Conservation (phyloP, 2,797 vertebrate genomes). For the Lutjanus campechanus region DNA sequence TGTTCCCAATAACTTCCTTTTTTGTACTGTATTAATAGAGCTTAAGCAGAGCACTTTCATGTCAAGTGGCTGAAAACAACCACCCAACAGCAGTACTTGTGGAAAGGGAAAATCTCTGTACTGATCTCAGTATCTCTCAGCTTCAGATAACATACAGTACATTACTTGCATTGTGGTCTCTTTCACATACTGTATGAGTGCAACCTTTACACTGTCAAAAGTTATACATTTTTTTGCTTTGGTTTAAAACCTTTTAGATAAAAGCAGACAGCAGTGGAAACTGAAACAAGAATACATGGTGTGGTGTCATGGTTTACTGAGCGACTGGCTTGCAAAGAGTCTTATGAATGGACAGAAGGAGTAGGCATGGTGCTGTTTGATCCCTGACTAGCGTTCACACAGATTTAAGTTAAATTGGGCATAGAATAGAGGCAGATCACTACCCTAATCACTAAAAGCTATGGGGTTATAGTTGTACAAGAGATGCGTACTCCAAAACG, state of each 20-base stretch:
- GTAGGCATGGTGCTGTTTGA: constrained; percentile 16
- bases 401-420: constrained; percentile 51
- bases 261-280: background rate
- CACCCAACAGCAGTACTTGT: background rate
- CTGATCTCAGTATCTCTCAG: background rate
- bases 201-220: background rate
- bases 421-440: constrained; percentile 52
- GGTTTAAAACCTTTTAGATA: background rate
- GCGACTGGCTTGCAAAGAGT: background rate
- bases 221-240: background rate
- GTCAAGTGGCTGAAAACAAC: background rate
- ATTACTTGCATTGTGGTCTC: background rate
- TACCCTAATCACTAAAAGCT: constrained; percentile 58
- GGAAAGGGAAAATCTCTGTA: background rate
- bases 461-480: constrained; percentile 42
- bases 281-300: background rate
- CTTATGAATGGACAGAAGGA: constrained; percentile 3
- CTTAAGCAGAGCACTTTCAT: background rate
- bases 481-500: constrained; percentile 23
- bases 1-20: background rate
- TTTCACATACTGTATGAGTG: background rate
- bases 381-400: constrained; percentile 15
- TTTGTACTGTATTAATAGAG: background rate
- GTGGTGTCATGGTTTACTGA: background rate
- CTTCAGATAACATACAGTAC: background rate